Conservation (phyloP, 2,797 vertebrate species). For the Typhlichthys eigenmanni region DNA sequence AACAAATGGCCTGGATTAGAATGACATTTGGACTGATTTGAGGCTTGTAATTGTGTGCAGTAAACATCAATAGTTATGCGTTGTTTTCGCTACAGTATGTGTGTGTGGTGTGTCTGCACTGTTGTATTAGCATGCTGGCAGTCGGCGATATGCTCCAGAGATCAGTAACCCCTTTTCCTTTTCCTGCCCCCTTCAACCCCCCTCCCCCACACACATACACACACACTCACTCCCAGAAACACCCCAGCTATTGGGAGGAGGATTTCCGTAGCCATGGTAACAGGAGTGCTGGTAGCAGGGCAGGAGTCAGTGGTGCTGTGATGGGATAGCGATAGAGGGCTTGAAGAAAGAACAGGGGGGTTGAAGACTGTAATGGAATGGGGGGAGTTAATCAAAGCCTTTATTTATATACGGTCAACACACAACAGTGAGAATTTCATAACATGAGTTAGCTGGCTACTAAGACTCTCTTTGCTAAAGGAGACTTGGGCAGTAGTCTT, state of each 20-base stretch:
- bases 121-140: constrained; percentile 11
- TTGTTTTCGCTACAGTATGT: constrained; percentile 4
- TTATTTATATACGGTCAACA: too few species aligned
- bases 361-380: neutral
- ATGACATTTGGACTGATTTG: too few species aligned
- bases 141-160: constrained; percentile 49
- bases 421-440: too few species aligned
- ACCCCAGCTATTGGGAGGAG: constrained; percentile 27
- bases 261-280: constrained; percentile 70
- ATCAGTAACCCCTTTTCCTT: constrained; percentile 50
- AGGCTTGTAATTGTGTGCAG: too few species aligned
- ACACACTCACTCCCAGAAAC: neutral
- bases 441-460: too few species aligned
- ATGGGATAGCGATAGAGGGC: constrained; percentile 17
- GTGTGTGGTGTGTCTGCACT: constrained; percentile 5
- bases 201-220: too few species aligned
- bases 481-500: too few species aligned
- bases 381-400: neutral
- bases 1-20: too few species aligned
- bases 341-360: neutral
- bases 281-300: constrained; percentile 48
- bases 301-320: constrained; percentile 50
- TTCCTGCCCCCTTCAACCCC: neutral
- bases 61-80: neutral
- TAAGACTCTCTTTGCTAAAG: too few species aligned